Percentiles rank a stretch among this genome's conserved stretches.
These are phyloP conservation scores for Drosophila tani DNA, from an alignment of 1,140 invertebrate genomes.

Conservation along the genomic window DNA sequence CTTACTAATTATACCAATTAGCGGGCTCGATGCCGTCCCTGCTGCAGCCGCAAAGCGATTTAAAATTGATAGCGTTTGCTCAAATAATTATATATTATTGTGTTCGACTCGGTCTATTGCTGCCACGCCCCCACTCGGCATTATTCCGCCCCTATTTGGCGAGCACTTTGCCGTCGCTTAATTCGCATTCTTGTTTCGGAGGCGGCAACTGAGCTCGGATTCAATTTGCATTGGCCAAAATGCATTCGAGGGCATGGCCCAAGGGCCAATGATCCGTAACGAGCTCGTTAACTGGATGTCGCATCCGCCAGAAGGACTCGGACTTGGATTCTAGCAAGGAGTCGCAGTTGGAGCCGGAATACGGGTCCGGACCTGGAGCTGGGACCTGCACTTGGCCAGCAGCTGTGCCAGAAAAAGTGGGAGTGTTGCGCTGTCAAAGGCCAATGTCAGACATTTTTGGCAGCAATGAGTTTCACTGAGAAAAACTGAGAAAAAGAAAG, in stretches of 20 bases:
- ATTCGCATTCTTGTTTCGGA: slow-evolving; percentile 65
- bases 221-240: slow-evolving; percentile 67
- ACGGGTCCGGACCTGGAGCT: not conserved
- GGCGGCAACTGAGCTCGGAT: slow-evolving; percentile 42
- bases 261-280: slow-evolving; percentile 61
- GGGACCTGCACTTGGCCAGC: not conserved
- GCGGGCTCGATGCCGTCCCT: slow-evolving; percentile 11
- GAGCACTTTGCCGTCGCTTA: slow-evolving; percentile 47
- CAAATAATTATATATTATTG: slow-evolving; percentile 39
- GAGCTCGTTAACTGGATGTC: slow-evolving; percentile 56
- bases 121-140: slow-evolving; percentile 9
- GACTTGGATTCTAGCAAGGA: not conserved
- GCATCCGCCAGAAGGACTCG: slow-evolving; percentile 2
- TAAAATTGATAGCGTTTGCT: slow-evolving; percentile 38
- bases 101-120: slow-evolving; percentile 23
- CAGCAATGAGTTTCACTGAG: slow-evolving; percentile 7
- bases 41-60: slow-evolving; percentile 22
- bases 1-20: slow-evolving; percentile 40
- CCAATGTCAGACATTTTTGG: slow-evolving; percentile 23
- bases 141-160: not conserved
- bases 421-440: slow-evolving; percentile 11
- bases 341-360: not conserved
- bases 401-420: slow-evolving; percentile 8
- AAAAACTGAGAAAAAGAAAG: not conserved
- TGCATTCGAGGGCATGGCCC: slow-evolving; percentile 26